Conservation (phyloP, 2,888 invertebrate genomes). For the Tipula confusa region DNA sequence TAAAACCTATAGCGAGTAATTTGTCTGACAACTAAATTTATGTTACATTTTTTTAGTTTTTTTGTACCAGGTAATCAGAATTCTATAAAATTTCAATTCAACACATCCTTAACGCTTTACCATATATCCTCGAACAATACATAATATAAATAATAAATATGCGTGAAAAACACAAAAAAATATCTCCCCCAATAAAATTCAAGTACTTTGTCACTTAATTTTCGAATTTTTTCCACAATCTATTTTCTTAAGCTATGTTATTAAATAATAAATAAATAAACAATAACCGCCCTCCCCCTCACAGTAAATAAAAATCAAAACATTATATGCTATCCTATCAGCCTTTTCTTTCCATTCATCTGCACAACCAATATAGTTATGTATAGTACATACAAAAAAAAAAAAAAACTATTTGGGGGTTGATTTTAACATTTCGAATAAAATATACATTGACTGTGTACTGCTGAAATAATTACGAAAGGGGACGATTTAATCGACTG, state of each 20-base stretch:
- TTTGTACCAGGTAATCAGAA: too few relatives aligned
- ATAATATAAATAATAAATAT: background rate
- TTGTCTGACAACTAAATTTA: too few relatives aligned
- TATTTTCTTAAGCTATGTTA: background rate
- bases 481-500: constrained; percentile 20
- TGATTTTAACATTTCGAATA: background rate
- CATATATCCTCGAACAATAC: too few relatives aligned
- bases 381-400: too few relatives aligned
- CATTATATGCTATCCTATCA: too few relatives aligned
- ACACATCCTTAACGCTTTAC: too few relatives aligned
- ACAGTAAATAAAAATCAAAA: background rate
- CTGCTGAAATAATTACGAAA: background rate
- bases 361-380: too few relatives aligned
- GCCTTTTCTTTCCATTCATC: background rate
- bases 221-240: background rate
- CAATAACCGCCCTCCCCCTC: background rate
- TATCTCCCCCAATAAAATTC: background rate
- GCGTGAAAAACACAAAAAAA: background rate
- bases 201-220: background rate
- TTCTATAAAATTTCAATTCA: too few relatives aligned
- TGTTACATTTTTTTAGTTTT: too few relatives aligned
- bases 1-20: too few relatives aligned
- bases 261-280: background rate
- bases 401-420: background rate
- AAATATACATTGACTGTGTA: background rate